Percentiles rank a stretch among this genome's conserved stretches.
Conservation (phyloP, 2,888 invertebrate genomes). For the Mimumesa dahlbomi region DNA sequence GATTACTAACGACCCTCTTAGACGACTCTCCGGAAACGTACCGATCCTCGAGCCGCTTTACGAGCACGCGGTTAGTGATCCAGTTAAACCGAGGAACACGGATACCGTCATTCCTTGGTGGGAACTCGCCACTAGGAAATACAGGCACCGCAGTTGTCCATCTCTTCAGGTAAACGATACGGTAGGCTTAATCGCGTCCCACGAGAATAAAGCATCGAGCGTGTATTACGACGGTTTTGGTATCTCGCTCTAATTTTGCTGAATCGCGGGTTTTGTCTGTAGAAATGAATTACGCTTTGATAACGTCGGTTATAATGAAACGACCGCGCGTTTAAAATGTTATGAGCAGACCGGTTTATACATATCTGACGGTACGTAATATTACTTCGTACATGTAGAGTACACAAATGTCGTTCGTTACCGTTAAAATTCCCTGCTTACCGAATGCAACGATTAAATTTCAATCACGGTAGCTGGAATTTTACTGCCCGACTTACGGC, state of each 20-base stretch:
- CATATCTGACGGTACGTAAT: too few relatives aligned
- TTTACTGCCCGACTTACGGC: constrained; percentile 13
- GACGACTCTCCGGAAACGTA: constrained; percentile 73
- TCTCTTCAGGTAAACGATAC: constrained; percentile 85
- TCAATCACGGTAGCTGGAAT: constrained; percentile 1
- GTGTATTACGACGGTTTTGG: too few relatives aligned
- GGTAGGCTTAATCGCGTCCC: too few relatives aligned
- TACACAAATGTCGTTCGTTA: too few relatives aligned
- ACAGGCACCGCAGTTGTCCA: constrained; percentile 91
- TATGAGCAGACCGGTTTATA: too few relatives aligned
- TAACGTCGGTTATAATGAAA: too few relatives aligned
- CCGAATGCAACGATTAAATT: constrained; percentile 10
- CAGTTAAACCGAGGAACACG: constrained; percentile 69
- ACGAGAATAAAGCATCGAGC: too few relatives aligned
- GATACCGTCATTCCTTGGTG: constrained; percentile 88
- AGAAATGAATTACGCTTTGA: too few relatives aligned
- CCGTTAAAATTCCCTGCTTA: constrained; percentile 30
- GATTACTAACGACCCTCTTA: constrained; percentile 61
- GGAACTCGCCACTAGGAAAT: constrained; percentile 91
- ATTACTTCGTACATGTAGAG: too few relatives aligned
- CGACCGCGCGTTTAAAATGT: too few relatives aligned
- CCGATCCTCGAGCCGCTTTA: constrained; percentile 79
- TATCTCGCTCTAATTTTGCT: too few relatives aligned
- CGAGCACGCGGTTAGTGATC: constrained; percentile 80
- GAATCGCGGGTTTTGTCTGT: too few relatives aligned